Percentiles rank a stretch among this genome's conserved stretches.
Conservation (phyloP, 2,797 vertebrate species). For the Luscinia luscinia region DNA sequence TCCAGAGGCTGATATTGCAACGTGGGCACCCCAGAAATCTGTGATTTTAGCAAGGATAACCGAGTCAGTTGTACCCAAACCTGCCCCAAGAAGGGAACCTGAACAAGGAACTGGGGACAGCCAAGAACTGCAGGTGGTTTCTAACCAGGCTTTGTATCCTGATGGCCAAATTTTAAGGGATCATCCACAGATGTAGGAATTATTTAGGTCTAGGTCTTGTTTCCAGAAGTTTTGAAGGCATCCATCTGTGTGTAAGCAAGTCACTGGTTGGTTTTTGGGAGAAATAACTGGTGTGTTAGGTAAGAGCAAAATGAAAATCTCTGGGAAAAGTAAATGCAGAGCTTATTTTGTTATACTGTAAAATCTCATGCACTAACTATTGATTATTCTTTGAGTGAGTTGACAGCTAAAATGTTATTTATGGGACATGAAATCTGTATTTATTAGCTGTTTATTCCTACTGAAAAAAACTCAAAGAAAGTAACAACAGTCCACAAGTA, state of each 20-base stretch:
- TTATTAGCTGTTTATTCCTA: not conserved
- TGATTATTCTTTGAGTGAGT: not conserved
- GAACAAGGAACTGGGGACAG: not conserved
- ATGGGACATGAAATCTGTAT: not conserved
- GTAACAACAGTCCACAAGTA: not conserved
- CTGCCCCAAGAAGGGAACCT: not conserved
- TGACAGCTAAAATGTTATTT: not conserved
- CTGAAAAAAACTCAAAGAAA: not conserved
- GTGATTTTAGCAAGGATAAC: not conserved
- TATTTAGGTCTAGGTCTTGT: not conserved
- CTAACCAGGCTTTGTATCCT: not conserved
- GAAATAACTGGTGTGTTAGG: not conserved
- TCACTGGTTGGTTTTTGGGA: not conserved
- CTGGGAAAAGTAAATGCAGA: not conserved
- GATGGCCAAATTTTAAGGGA: not conserved
- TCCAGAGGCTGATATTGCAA: not conserved
- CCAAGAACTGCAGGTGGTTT: not conserved
- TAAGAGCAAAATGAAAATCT: not conserved
- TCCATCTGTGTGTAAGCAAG: not conserved
- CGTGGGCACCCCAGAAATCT: accelerated
- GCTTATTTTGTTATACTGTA: not conserved
- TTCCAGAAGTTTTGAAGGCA: not conserved
- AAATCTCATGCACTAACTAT: not conserved
- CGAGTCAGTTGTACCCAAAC: not conserved
- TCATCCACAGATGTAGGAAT: not conserved